These are phyloP conservation scores for Tubulanus polymorphus DNA, from an alignment of 2,888 invertebrate genomes.

Conservation along the genomic window DNA sequence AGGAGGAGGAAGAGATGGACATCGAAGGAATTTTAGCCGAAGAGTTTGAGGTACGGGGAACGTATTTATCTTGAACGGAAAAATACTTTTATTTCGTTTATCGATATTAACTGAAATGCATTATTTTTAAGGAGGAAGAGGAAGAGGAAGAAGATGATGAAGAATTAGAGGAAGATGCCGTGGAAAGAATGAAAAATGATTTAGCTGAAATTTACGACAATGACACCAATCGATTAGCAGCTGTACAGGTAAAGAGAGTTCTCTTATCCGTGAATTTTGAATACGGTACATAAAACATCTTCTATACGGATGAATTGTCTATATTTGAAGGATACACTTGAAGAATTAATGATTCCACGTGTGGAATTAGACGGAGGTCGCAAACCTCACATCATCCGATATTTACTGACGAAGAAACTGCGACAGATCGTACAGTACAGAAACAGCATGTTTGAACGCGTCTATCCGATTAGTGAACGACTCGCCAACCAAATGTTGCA, in stretches of 20 bases:
- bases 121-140: conserved; percentile 41
- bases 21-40: conserved; percentile 48
- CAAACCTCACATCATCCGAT: conserved; percentile 50
- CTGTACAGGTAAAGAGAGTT: conserved; percentile 34
- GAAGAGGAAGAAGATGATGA: conserved; percentile 52
- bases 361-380: conserved; percentile 44
- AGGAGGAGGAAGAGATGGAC: conserved; percentile 45
- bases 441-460: conserved; percentile 50
- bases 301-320: no score
- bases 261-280: not conserved
- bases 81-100: not conserved
- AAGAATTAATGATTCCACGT: conserved; percentile 44
- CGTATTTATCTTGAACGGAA: not conserved
- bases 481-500: conserved; percentile 46
- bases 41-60: conserved; percentile 45
- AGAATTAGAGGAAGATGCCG: conserved; percentile 51
- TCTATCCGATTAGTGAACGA: conserved; percentile 44
- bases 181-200: conserved; percentile 47
- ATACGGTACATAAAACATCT: no score
- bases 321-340: conserved; percentile 41
- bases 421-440: conserved; percentile 36
- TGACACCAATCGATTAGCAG: conserved; percentile 41
- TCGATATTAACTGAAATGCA: not conserved
- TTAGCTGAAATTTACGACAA: conserved; percentile 47
- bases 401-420: conserved; percentile 41